Percentiles rank a stretch among this genome's conserved stretches.
phyloP scores from a whole-genome alignment of 2,113 vertebrate species.

The Circaetus cinerascens region DNA sequence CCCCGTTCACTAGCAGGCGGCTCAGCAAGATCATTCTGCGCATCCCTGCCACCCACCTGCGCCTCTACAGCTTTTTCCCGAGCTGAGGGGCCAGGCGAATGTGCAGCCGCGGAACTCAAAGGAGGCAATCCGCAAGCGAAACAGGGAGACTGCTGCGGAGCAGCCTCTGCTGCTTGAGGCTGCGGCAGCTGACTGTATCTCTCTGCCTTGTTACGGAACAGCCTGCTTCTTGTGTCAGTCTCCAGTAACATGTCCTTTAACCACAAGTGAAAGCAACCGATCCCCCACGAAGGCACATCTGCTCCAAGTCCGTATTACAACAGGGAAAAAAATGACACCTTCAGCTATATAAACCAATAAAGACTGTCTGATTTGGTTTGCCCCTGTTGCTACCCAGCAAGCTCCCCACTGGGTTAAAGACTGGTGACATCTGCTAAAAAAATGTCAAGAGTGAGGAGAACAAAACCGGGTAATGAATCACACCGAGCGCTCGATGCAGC shows the following conservation, averaged over 20 bases:
- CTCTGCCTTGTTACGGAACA: neutral
- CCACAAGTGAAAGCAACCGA: constrained; percentile 19
- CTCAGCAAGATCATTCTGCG: neutral
- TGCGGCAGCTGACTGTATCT: neutral
- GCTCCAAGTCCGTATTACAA: constrained; percentile 76
- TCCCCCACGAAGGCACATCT: constrained; percentile 73
- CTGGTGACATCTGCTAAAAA: constrained; percentile 69
- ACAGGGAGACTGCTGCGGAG: neutral
- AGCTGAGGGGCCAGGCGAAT: fast-evolving
- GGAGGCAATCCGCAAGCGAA: neutral
- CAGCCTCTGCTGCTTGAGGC: neutral
- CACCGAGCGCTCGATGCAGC: neutral
- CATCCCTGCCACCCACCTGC: too few relatives aligned
- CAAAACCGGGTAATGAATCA: constrained; percentile 19
- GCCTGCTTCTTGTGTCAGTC: neutral
- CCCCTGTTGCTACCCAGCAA: constrained; percentile 65
- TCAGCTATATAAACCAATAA: constrained; percentile 72
- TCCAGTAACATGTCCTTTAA: constrained; percentile 10
- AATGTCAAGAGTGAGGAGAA: constrained; percentile 33
- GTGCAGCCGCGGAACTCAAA: fast-evolving
- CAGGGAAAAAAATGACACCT: constrained; percentile 64
- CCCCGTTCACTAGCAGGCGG: fast-evolving
- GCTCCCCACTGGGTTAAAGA: constrained; percentile 68
- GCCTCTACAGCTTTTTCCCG: fast-evolving
- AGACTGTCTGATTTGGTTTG: constrained; percentile 71